These are phyloP conservation scores for Cephus pygmeus DNA, from an alignment of 2,888 invertebrate species.

Conservation along the genomic window DNA sequence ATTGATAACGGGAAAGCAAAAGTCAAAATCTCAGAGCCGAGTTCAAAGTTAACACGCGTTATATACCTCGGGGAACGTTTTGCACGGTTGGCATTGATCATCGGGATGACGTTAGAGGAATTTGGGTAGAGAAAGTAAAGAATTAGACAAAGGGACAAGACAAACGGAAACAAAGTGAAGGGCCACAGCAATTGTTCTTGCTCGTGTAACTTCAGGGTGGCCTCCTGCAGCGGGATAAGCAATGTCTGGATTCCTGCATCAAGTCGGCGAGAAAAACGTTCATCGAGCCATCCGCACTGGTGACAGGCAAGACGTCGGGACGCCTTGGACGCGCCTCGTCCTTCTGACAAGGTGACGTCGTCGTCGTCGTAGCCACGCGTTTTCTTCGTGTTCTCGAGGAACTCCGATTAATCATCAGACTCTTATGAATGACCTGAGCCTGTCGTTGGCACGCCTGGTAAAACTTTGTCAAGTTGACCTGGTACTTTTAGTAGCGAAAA, in stretches of 20 bases:
- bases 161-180: conserved; percentile 17
- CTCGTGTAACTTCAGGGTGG: conserved; percentile 57
- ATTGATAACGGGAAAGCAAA: conserved; percentile 62
- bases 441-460: not conserved
- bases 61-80: not conserved
- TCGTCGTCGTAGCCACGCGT: not conserved
- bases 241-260: conserved; percentile 46
- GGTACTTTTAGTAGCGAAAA: not conserved
- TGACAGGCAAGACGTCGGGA: conserved; percentile 38
- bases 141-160: not conserved
- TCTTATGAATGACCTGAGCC: not conserved
- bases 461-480: not conserved
- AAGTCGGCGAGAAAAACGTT: conserved; percentile 44
- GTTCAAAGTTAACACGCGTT: not conserved
- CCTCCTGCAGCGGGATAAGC: conserved; percentile 53
- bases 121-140: not conserved
- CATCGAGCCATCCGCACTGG: conserved; percentile 35
- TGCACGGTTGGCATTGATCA: not conserved
- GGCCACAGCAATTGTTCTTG: conserved; percentile 45
- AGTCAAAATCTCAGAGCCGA: not conserved
- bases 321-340: conserved; percentile 47
- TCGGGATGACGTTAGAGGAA: not conserved
- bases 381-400: not conserved
- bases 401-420: not conserved
- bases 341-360: conserved; percentile 26